phyloP scores from a whole-genome alignment of 1,140 invertebrate genomes.

The Proctacanthus coquilletti region DNA sequence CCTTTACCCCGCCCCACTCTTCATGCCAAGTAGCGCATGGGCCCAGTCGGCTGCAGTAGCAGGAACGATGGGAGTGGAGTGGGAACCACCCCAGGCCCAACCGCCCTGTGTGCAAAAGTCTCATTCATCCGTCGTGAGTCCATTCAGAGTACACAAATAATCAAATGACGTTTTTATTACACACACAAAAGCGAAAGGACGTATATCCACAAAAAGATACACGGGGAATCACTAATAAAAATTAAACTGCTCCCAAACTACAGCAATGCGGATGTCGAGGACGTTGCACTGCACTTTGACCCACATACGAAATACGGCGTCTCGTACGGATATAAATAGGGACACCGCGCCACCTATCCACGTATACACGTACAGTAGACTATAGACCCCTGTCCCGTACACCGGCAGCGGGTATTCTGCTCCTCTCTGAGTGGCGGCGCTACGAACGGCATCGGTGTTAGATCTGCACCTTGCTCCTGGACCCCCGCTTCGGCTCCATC shows the following conservation, averaged over 20 bases:
- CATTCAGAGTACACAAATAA: neutral
- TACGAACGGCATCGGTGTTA: too few relatives aligned
- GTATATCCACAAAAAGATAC: neutral
- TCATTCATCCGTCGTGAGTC: neutral
- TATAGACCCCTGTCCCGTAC: too few relatives aligned
- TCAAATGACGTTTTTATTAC: conserved; percentile 1
- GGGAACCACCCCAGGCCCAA: conserved; percentile 9
- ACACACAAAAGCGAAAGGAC: neutral
- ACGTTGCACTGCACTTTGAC: conserved; percentile 32
- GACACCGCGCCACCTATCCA: too few relatives aligned
- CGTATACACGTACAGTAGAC: too few relatives aligned
- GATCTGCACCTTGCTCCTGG: too few relatives aligned
- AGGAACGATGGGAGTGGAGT: neutral
- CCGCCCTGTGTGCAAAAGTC: conserved; percentile 12
- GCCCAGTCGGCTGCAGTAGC: too few relatives aligned
- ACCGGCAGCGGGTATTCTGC: too few relatives aligned
- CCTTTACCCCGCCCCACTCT: too few relatives aligned
- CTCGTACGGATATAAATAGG: too few relatives aligned
- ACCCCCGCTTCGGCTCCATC: too few relatives aligned
- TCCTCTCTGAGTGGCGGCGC: too few relatives aligned
- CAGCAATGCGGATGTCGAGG: conserved; percentile 32
- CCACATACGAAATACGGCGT: conserved; percentile 21
- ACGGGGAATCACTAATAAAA: conserved; percentile 22
- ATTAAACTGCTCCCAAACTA: conserved; percentile 20
- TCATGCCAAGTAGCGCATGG: too few relatives aligned